phyloP scores from a whole-genome alignment of 2,888 invertebrate genomes.

The Perdita meconis region DNA sequence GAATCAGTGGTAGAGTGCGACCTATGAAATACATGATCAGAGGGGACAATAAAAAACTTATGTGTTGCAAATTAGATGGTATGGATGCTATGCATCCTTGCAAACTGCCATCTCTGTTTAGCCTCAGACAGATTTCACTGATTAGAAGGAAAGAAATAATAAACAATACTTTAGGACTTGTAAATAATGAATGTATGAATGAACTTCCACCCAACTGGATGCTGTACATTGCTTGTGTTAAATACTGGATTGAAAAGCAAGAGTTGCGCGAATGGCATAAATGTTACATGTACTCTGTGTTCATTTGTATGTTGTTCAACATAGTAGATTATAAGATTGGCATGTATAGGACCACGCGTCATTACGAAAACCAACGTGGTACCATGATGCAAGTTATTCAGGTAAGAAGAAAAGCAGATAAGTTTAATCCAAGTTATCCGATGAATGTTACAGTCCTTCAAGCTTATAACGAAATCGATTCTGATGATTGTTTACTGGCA shows the following conservation, averaged over 20 bases:
- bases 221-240: slow-evolving; percentile 86
- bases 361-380: slow-evolving; percentile 85
- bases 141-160: slow-evolving; percentile 82
- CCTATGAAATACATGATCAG: slow-evolving; percentile 78
- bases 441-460: slow-evolving; percentile 81
- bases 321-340: slow-evolving; percentile 87
- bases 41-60: slow-evolving; percentile 67
- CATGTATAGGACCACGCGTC: slow-evolving; percentile 84
- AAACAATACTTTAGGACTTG: slow-evolving; percentile 85
- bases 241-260: slow-evolving; percentile 86
- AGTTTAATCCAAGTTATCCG: slow-evolving; percentile 34
- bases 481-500: slow-evolving; percentile 87
- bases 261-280: slow-evolving; percentile 79
- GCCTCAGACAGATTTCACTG: slow-evolving; percentile 77
- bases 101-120: slow-evolving; percentile 79
- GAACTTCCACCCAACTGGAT: slow-evolving; percentile 86
- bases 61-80: slow-evolving; percentile 59
- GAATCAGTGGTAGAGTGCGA: slow-evolving; percentile 46
- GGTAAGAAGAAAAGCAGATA: slow-evolving; percentile 7
- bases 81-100: slow-evolving; percentile 52
- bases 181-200: slow-evolving; percentile 78
- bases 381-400: slow-evolving; percentile 77
- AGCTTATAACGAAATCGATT: slow-evolving; percentile 85
- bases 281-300: slow-evolving; percentile 86
- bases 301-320: slow-evolving; percentile 86